phyloP scores from a whole-genome alignment of 1,140 invertebrate species.

The Solen grandis region DNA sequence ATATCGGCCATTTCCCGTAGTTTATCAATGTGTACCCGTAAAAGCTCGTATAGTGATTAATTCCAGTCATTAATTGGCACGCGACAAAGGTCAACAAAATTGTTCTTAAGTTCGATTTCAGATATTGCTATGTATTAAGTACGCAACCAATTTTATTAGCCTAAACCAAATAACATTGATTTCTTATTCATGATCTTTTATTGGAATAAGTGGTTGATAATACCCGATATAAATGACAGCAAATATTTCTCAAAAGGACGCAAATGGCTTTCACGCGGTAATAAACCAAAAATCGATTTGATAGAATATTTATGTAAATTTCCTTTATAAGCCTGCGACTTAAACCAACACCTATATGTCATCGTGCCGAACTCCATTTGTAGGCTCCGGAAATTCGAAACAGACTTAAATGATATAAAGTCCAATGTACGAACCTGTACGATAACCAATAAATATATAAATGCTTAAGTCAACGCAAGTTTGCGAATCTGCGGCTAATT shows the following conservation, averaged over 20 bases:
- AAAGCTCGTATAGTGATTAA: too few species aligned
- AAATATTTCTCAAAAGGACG: constrained; percentile 22
- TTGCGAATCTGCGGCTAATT: too few species aligned
- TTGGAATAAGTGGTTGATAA: constrained; percentile 32
- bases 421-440: too few species aligned
- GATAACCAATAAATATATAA: too few species aligned
- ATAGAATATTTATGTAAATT: constrained; percentile 52
- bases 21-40: too few species aligned
- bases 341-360: constrained; percentile 8
- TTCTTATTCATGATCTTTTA: constrained; percentile 45
- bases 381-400: constrained; percentile 31
- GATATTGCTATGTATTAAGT: background rate
- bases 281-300: constrained; percentile 48
- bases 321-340: constrained; percentile 7
- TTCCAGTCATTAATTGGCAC: constrained; percentile 11
- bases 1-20: too few species aligned
- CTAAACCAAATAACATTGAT: constrained; percentile 31
- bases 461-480: too few species aligned
- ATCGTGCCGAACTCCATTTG: background rate
- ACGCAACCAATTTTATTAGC: background rate
- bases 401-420: constrained; percentile 2
- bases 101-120: background rate
- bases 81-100: constrained; percentile 24
- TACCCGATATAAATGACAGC: constrained; percentile 47
- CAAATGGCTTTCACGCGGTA: constrained; percentile 46